Percentiles rank a stretch among this genome's conserved stretches.
Conservation (phyloP, 2,113 vertebrate species). For the Stomatorhinus ivindoensis region DNA sequence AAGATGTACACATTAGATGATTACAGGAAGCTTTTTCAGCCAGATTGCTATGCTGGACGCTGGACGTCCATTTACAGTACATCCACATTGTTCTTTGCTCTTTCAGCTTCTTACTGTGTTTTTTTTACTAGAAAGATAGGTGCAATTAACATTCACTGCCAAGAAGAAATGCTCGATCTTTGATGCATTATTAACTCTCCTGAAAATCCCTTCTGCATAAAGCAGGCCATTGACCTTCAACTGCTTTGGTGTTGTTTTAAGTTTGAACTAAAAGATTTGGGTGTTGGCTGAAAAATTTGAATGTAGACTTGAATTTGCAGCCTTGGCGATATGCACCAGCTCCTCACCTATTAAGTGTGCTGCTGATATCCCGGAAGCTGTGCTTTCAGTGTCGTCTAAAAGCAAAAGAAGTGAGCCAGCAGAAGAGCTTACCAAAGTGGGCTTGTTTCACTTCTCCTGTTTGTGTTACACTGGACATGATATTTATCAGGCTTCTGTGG, state of each 20-base stretch:
- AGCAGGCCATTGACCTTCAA: background rate
- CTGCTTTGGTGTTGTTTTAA: background rate
- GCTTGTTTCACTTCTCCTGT: background rate
- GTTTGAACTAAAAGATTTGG: background rate
- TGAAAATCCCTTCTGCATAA: background rate
- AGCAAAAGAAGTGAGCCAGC: background rate
- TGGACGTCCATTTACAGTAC: background rate
- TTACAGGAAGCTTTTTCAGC: background rate
- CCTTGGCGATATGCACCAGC: background rate
- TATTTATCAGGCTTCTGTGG: background rate
- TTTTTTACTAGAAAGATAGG: background rate
- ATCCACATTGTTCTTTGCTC: background rate
- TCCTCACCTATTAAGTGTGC: background rate
- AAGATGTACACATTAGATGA: background rate
- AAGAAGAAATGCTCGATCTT: background rate
- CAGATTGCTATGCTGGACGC: background rate
- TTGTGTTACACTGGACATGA: background rate
- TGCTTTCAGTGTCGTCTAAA: background rate
- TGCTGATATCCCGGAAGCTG: background rate
- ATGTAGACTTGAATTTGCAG: background rate
- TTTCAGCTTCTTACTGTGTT: background rate
- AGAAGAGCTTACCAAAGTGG: background rate
- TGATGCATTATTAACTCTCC: background rate
- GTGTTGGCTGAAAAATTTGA: background rate
- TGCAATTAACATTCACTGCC: background rate